phyloP scores from a whole-genome alignment of 2,888 invertebrate genomes.

The Drosophila mettleri region DNA sequence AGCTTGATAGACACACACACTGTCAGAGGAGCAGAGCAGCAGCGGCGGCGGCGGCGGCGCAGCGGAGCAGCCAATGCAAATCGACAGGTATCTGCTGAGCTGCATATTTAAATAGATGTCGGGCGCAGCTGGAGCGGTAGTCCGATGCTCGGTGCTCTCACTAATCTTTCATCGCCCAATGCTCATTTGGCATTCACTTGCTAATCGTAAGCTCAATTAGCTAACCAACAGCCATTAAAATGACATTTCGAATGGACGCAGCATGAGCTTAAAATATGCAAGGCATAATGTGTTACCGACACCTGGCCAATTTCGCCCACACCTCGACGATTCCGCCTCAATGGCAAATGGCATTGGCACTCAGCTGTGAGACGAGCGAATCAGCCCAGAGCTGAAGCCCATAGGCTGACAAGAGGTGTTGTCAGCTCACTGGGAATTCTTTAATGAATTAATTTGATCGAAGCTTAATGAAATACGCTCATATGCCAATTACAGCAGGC shows the following conservation, averaged over 20 bases:
- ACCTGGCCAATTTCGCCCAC: conserved; percentile 43
- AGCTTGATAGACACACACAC: conserved; percentile 16
- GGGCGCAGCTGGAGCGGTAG: conserved; percentile 37
- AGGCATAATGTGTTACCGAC: conserved; percentile 60
- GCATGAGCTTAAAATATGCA: conserved; percentile 69
- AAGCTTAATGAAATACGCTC: conserved; percentile 64
- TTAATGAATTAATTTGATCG: conserved; percentile 48
- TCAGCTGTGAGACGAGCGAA: conserved; percentile 21
- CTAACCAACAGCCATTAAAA: conserved; percentile 69
- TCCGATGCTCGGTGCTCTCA: conserved; percentile 16
- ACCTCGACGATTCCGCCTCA: conserved; percentile 15
- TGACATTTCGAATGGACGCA: conserved; percentile 52
- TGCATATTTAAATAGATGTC: conserved; percentile 42
- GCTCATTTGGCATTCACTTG: conserved; percentile 47
- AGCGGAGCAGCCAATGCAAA: conserved; percentile 30
- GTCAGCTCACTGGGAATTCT: conserved; percentile 30
- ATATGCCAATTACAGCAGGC: conserved; percentile 53
- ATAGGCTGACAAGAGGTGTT: conserved; percentile 36
- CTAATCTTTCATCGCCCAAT: conserved; percentile 25
- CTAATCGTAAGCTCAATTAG: conserved; percentile 72
- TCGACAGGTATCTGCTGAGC: conserved; percentile 44
- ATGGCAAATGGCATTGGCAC: conserved; percentile 38
- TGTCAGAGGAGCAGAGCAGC: conserved; percentile 4
- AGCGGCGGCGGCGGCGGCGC: too few relatives aligned
- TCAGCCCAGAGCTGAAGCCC: not conserved